Conservation (phyloP, 2,888 invertebrate genomes). For the Sarcophaga subvicina region DNA sequence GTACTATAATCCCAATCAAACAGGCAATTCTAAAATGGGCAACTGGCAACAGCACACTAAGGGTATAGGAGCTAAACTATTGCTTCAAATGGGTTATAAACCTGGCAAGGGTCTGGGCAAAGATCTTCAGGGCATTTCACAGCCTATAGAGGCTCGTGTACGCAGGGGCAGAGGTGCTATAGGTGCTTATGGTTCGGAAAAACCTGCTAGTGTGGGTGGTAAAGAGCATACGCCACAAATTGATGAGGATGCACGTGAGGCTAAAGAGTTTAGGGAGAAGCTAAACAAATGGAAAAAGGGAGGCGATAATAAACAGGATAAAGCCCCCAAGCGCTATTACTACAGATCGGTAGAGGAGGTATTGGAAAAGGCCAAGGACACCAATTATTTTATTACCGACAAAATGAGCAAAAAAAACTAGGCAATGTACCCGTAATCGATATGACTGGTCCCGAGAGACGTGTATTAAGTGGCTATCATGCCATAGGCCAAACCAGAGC, state of each 20-base stretch:
- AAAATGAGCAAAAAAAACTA: conserved; percentile 83
- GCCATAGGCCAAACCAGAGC: conserved; percentile 88
- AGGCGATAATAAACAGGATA: conserved; percentile 83
- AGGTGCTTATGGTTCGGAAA: conserved; percentile 94
- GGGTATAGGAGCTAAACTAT: conserved; percentile 97
- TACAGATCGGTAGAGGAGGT: conserved; percentile 94
- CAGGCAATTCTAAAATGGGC: conserved; percentile 82
- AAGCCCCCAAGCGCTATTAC: conserved; percentile 88
- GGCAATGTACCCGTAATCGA: conserved; percentile 98
- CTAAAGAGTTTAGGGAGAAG: conserved; percentile 85
- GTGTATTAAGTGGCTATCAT: conserved; percentile 96
- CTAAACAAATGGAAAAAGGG: conserved; percentile 88
- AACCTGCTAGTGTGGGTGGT: conserved; percentile 85
- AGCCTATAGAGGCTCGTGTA: conserved; percentile 96
- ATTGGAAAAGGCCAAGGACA: conserved; percentile 91
- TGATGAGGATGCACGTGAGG: conserved; percentile 83
- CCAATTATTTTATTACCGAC: conserved; percentile 76
- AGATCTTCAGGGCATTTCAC: conserved; percentile 96
- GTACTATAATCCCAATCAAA: conserved; percentile 69
- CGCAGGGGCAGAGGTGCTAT: conserved; percentile 97
- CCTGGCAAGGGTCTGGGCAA: conserved; percentile 98
- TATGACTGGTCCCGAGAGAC: conserved; percentile 98
- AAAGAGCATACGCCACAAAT: conserved; percentile 72
- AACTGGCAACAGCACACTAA: conserved; percentile 97
- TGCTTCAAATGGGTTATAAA: conserved; percentile 98